Percentiles rank a stretch among this genome's conserved stretches.
Conservation (phyloP, 2,888 invertebrate genomes). For the Callimorpha dominula region DNA sequence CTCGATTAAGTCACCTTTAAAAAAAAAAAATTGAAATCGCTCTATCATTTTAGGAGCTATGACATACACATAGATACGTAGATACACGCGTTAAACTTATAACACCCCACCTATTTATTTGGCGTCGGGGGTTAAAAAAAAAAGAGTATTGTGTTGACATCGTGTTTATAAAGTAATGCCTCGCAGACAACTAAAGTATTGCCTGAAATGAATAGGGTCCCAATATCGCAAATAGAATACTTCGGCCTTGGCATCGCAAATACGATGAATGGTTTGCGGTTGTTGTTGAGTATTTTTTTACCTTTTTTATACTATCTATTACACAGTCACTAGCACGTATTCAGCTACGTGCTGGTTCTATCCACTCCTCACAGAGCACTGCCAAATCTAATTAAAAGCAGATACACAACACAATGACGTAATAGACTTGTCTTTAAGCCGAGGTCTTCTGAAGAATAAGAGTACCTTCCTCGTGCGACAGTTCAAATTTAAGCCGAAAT, state of each 20-base stretch:
- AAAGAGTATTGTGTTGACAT: not conserved
- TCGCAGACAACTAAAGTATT: not conserved
- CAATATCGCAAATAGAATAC: not conserved
- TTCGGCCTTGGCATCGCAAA: not conserved
- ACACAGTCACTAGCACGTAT: not conserved
- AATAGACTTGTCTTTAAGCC: not conserved
- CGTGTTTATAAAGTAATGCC: not conserved
- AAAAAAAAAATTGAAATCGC: too few relatives aligned
- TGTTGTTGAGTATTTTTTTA: not conserved
- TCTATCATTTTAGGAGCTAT: not conserved
- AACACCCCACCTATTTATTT: not conserved
- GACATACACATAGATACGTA: not conserved
- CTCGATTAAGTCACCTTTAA: too few relatives aligned
- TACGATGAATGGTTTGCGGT: not conserved
- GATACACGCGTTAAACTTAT: too few relatives aligned
- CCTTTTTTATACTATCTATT: not conserved
- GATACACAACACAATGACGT: not conserved
- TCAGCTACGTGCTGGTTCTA: not conserved
- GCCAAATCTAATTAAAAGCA: not conserved
- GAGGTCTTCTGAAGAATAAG: not conserved
- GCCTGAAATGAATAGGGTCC: not conserved
- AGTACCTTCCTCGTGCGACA: not conserved
- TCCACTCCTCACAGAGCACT: not conserved
- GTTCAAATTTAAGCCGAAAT: not conserved
- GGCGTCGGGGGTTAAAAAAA: not conserved